These are phyloP conservation scores for Falco novaeseelandiae DNA, from an alignment of 2,797 vertebrate genomes.

Conservation along the genomic window DNA sequence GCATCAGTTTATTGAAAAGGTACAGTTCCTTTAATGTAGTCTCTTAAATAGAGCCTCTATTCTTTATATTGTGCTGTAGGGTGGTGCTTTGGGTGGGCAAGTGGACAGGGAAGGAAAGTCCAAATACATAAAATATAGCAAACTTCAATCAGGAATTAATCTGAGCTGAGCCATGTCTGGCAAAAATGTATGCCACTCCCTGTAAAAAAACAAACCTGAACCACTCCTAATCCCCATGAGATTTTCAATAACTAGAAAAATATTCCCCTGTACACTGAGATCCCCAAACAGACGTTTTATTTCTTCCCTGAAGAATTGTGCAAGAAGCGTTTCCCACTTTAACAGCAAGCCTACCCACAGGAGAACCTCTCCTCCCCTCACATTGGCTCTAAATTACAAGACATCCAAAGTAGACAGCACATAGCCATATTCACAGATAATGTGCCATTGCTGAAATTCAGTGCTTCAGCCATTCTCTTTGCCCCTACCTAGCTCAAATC, in stretches of 20 bases:
- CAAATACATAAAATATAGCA: background rate
- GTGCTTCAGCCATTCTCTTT: background rate
- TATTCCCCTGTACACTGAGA: background rate
- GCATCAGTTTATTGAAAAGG: background rate
- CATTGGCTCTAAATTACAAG: background rate
- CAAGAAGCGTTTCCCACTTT: background rate
- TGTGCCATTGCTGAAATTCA: fast-evolving
- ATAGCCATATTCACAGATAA: background rate
- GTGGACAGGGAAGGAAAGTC: background rate
- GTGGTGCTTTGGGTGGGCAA: background rate
- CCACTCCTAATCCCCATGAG: background rate
- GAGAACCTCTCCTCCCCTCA: background rate
- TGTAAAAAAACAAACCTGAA: background rate
- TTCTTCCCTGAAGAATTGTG: background rate
- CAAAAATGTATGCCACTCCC: background rate
- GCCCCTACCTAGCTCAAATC: background rate
- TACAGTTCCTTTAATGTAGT: background rate
- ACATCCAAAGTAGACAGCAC: background rate
- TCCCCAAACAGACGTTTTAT: background rate
- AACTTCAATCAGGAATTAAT: background rate
- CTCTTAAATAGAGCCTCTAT: background rate
- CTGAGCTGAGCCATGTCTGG: background rate
- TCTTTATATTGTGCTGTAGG: background rate
- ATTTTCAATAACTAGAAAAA: background rate
- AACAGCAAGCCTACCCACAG: background rate